Evolutionary conservation across 2,113 vertebrate genomes (phyloP).

Genomic region (Origma solitaria): DNA sequence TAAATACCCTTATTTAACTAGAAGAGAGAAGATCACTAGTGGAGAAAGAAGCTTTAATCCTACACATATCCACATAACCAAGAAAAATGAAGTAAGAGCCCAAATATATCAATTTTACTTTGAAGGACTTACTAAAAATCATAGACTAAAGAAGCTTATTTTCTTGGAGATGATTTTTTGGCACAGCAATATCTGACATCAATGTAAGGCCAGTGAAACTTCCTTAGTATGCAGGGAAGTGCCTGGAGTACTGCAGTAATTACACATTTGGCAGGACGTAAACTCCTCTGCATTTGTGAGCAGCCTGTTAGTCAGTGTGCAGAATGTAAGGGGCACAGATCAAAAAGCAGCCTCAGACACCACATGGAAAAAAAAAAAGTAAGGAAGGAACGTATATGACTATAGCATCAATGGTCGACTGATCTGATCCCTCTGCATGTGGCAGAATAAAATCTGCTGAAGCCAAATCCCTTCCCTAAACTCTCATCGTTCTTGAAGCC

Average conservation of each 20-base stretch:
- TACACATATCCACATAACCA: neutral
- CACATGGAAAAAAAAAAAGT: neutral
- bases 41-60: conserved; percentile 19
- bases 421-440: conserved; percentile 12
- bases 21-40: neutral
- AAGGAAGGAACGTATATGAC: neutral
- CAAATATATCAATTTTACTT: conserved; percentile 64
- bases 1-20: neutral
- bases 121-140: conserved; percentile 47
- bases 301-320: neutral
- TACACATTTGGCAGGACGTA: neutral
- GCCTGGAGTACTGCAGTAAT: neutral
- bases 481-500: neutral
- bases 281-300: neutral
- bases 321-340: neutral
- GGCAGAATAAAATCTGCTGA: conserved; percentile 16
- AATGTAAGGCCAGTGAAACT: neutral
- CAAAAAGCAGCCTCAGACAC: neutral
- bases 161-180: conserved; percentile 13
- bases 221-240: conserved; percentile 1
- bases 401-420: neutral
- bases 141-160: conserved; percentile 54
- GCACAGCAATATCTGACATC: conserved; percentile 27
- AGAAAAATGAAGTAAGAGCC: conserved; percentile 10
- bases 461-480: conserved; percentile 29